Percentiles rank a stretch among this genome's conserved stretches.
These are phyloP conservation scores for Camelus dromedarius DNA, from an alignment of 2,113 vertebrate species.

Conservation along the genomic window DNA sequence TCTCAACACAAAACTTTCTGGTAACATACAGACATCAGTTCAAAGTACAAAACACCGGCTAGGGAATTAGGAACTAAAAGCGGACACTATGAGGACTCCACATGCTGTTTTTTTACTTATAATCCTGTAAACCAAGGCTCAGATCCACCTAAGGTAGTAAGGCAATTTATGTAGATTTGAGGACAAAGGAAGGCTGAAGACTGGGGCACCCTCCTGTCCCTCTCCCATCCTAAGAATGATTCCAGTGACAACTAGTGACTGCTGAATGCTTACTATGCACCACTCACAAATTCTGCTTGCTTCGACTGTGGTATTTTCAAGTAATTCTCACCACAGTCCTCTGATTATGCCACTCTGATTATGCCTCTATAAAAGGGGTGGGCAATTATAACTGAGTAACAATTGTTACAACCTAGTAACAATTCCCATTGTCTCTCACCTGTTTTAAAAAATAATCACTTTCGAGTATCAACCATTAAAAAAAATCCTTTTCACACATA, in stretches of 20 bases:
- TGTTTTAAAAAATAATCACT: neutral
- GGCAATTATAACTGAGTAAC: too few relatives aligned
- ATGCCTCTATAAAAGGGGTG: too few relatives aligned
- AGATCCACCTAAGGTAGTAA: neutral
- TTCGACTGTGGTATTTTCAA: neutral
- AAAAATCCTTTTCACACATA: neutral
- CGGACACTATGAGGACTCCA: neutral
- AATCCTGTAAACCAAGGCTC: neutral
- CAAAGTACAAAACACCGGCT: neutral
- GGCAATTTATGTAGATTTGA: neutral
- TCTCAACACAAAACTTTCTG: neutral
- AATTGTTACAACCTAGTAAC: too few relatives aligned
- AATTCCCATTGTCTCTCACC: neutral
- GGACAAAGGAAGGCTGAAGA: neutral
- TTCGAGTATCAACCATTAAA: neutral
- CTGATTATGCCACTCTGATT: neutral
- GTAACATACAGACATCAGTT: neutral
- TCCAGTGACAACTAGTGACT: neutral
- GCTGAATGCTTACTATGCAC: neutral
- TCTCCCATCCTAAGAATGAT: neutral
- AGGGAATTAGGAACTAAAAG: neutral
- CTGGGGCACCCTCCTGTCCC: neutral
- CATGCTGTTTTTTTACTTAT: neutral
- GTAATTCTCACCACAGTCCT: neutral
- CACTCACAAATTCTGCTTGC: neutral